These are phyloP conservation scores for Drosophila nigromelanica DNA, from an alignment of 1,140 invertebrate genomes.

Conservation along the genomic window DNA sequence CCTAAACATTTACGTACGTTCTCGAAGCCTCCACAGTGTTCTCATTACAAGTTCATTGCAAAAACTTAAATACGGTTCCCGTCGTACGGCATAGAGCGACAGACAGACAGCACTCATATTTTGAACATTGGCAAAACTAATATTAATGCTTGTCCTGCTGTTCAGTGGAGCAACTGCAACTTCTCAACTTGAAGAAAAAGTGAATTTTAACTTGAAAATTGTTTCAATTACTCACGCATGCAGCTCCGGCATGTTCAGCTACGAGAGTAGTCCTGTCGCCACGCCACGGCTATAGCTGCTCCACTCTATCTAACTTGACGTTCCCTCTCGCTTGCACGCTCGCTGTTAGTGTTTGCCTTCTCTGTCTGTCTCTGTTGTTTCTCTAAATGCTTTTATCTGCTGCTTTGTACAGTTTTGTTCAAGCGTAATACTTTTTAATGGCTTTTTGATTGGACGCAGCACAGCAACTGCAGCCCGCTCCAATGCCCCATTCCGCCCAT, in stretches of 20 bases:
- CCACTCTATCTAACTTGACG: slow-evolving; percentile 1
- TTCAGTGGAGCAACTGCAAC: neutral
- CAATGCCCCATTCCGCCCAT: neutral
- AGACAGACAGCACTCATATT: neutral
- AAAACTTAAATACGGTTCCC: too few species aligned
- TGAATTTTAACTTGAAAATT: slow-evolving; percentile 54
- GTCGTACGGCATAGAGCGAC: too few species aligned
- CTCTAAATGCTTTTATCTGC: slow-evolving; percentile 66
- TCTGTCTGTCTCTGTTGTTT: slow-evolving; percentile 28
- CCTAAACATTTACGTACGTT: too few species aligned
- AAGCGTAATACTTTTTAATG: slow-evolving; percentile 83
- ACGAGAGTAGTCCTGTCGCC: slow-evolving; percentile 18
- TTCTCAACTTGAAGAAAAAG: slow-evolving; percentile 23
- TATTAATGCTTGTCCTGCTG: neutral
- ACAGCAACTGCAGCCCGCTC: slow-evolving; percentile 29
- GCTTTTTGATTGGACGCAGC: slow-evolving; percentile 81
- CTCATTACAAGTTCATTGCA: too few species aligned
- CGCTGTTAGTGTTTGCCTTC: neutral
- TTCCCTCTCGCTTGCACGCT: slow-evolving; percentile 5
- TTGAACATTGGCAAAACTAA: neutral
- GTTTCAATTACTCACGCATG: slow-evolving; percentile 56
- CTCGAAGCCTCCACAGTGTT: too few species aligned
- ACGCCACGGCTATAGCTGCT: slow-evolving; percentile 1
- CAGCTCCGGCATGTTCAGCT: slow-evolving; percentile 7
- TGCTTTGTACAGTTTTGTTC: slow-evolving; percentile 81